phyloP scores from a whole-genome alignment of 35 echinoderm and acorn worm genomes.

The Ptychodera flava region DNA sequence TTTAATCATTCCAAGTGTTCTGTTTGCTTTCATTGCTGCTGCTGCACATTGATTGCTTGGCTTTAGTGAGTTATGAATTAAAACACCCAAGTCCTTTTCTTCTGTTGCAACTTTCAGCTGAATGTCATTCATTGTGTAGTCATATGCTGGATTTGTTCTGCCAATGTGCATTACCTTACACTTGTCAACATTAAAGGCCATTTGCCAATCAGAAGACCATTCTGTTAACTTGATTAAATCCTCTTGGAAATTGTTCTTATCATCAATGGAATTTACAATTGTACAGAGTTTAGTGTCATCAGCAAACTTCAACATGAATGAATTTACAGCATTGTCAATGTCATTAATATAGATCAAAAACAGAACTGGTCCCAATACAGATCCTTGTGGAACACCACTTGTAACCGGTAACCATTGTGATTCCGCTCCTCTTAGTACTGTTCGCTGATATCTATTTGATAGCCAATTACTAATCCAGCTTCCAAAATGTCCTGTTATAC shows the following conservation, averaged over 20 bases:
- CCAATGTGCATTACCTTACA: constrained; percentile 22
- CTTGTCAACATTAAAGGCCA: neutral
- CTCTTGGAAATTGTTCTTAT: neutral
- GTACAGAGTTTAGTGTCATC: constrained; percentile 39
- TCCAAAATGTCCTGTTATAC: constrained; percentile 17
- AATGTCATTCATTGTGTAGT: neutral
- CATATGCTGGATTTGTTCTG: neutral
- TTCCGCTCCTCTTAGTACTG: constrained; percentile 9
- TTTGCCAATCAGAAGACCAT: neutral
- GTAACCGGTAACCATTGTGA: constrained; percentile 15
- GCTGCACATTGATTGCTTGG: constrained; percentile 2
- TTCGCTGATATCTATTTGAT: constrained; percentile 21
- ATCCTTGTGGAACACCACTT: constrained; percentile 38
- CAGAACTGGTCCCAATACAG: constrained; percentile 20
- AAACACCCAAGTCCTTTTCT: constrained; percentile 22
- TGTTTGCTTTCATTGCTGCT: constrained; percentile 15
- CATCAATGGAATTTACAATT: neutral
- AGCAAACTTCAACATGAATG: constrained; percentile 23
- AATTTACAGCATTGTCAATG: neutral
- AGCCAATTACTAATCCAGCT: constrained; percentile 25
- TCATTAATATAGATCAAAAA: constrained; percentile 27
- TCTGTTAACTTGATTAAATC: neutral
- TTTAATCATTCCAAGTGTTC: constrained; percentile 15
- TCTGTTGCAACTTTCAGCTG: constrained; percentile 4
- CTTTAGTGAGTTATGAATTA: constrained; percentile 19